Base-by-base conservation (phyloP, 30 jellyfish, hydroid and myxozoan species). In the Mastigias papua region DNA sequence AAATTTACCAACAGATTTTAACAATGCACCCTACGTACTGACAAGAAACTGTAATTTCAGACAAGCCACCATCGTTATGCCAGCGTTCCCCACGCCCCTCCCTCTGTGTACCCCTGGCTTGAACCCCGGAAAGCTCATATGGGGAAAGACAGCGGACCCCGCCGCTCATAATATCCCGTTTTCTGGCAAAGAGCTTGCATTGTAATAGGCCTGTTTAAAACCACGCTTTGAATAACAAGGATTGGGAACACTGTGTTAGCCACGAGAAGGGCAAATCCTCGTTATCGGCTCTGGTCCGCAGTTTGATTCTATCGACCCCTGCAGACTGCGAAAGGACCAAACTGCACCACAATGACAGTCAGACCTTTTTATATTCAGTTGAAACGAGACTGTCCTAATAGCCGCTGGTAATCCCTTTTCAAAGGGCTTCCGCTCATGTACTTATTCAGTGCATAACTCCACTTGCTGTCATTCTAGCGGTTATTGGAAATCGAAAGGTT, bases 341-440 rank as follows among this genome's bases (percentile, higher is more conserved):
- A 46, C 19, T 32, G 80, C 82, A 69, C 86, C 92, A 69, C 80
- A 83, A 50, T 83, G 80, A 83, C 92, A 69, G 72, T 77, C 88
- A 62, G 76, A 33, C 88, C 88, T 63, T 77, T 42, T 72, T 48
- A 48, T 82, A 48, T 35, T 85, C 88, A n/a, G 80, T 32, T 73
- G 88, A 85, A n/a, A 27, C 48, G 90, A 75, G 95, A 69, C 90
- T 48, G 89, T 63, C 76, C 84, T 46, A 37, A 64, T 22, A 72
- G 83, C 89, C 95, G 95, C 89, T 86, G 65, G 79, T 86, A 86
- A 73, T 74, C 95, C 90, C 15, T 35, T 87, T 75, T 87, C 95
- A 87, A 76, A 76, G 89, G 88, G 90, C 90, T 77, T 76, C 95
- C 95, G 90, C 95, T 87, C 90, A 48, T 28, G 69, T 29, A 34